A percentile compares a stretch with the other conserved stretches of the same genome.
These are phyloP conservation scores for Tetrax tetrax DNA, from an alignment of 2,113 vertebrate genomes.

Conservation along the genomic window DNA sequence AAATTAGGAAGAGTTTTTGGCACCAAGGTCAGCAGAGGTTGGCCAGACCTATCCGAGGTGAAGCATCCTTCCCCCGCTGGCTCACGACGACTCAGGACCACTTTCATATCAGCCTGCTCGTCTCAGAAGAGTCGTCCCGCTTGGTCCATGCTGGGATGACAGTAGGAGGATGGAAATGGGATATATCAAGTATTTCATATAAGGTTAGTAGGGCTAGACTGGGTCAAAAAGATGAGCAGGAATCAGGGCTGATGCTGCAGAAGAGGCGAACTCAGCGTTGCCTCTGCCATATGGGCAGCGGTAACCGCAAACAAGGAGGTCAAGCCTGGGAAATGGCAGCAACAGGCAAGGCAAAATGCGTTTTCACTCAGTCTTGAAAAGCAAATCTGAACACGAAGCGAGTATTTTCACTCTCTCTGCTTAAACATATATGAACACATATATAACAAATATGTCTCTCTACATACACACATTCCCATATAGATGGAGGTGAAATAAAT, in stretches of 20 bases:
- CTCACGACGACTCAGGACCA: accelerated
- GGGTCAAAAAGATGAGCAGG: constrained; percentile 13
- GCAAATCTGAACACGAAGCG: background rate
- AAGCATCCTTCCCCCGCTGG: background rate
- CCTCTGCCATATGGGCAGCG: background rate
- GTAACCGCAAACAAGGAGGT: constrained; percentile 12
- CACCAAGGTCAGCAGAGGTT: background rate
- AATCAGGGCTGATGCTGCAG: background rate
- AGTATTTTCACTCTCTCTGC: constrained; percentile 46
- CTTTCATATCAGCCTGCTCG: background rate
- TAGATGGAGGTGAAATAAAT: constrained; percentile 67
- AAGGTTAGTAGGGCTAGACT: background rate
- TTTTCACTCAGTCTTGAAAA: background rate
- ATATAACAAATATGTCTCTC: constrained; percentile 68
- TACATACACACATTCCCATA: constrained; percentile 40
- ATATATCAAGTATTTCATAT: background rate
- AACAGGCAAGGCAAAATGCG: background rate
- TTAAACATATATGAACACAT: constrained; percentile 52
- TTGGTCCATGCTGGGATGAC: background rate
- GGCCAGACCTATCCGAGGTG: background rate
- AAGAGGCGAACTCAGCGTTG: background rate
- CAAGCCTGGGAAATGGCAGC: constrained; percentile 34
- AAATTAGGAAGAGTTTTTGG: background rate
- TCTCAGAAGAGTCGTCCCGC: background rate
- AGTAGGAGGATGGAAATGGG: background rate